Base-by-base conservation (phyloP, 2,888 invertebrate genomes). In the Patella pellucida region DNA sequence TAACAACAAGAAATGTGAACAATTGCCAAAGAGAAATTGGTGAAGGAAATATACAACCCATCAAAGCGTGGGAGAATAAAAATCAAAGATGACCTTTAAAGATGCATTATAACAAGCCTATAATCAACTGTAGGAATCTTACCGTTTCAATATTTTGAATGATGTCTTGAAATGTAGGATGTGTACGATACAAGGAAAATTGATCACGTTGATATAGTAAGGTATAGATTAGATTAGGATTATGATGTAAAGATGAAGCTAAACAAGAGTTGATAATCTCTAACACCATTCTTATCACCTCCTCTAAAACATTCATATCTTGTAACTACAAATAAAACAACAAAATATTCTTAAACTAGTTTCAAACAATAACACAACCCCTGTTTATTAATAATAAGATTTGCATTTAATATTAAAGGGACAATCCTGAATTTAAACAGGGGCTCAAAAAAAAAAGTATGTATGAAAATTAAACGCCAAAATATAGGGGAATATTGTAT, bases 181-280 rank as follows among this genome's bases (percentile, higher is more conserved):
- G 96, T 74, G 95, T 94, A 84, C 95, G 93, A 90, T 90, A 89
- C 79, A 87, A 84, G 84, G 96, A 94, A 91, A 99, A 99, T 74
- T 97, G 94, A 83, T 96, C 95, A 51, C 85, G 85, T 81, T 99
- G 97, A 91, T 99, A 98, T 52, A 99, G 93, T 84, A 99, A 92
- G 0, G 98, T 97, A 91, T 99, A 99, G 70, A 99, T 95, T 81
- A 99, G 93, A 92, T 99, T 95, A 9, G 97, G 93, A 93, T 96
- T 96, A 92, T 96, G 94, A 82, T 94, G 92, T 82, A 99, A 92
- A 87, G 97, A 97, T 89, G 96, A 95, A 0, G 96, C 94, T 73
- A 99, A 93, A 88, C 96, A 96, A 52, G 98, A 98, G 93, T 99
- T 99, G 82, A 99, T 93, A 78, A 99, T 98, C 92, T 99, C 99